phyloP scores from a whole-genome alignment of 2,797 vertebrate genomes.

The Rhinogobio ventralis region DNA sequence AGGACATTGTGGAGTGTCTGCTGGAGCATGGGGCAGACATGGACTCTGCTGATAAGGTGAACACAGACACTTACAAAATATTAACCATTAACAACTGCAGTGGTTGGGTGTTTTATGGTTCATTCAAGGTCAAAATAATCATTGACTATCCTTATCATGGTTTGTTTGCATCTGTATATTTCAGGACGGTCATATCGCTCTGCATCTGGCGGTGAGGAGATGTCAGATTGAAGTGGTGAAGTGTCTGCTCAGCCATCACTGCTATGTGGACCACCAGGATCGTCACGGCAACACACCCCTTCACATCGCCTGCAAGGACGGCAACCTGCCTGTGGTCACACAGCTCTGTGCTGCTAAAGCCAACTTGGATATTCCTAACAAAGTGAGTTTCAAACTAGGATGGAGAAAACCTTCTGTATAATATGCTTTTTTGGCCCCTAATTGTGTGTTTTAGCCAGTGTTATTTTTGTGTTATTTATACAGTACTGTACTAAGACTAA shows the following conservation, averaged over 20 bases:
- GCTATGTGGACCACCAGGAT: constrained; percentile 90
- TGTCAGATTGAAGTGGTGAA: constrained; percentile 94
- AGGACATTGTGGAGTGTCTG: constrained; percentile 94
- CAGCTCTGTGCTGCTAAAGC: constrained; percentile 87
- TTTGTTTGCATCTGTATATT: constrained; percentile 39
- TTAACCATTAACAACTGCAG: not conserved
- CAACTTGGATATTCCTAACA: constrained; percentile 89
- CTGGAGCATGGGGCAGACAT: constrained; percentile 87
- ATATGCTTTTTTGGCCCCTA: not conserved
- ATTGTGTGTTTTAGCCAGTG: not conserved
- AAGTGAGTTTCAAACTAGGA: constrained; percentile 75
- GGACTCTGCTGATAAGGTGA: constrained; percentile 90
- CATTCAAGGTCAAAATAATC: not conserved
- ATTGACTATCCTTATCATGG: not conserved
- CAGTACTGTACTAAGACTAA: too few species aligned
- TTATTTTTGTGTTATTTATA: not conserved
- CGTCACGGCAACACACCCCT: constrained; percentile 93
- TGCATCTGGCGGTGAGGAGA: constrained; percentile 93
- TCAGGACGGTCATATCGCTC: constrained; percentile 92
- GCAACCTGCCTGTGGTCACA: constrained; percentile 86
- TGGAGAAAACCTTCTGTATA: not conserved
- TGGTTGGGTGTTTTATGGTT: not conserved
- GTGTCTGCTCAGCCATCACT: constrained; percentile 85
- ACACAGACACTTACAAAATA: not conserved
- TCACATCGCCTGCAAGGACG: constrained; percentile 96